These are phyloP conservation scores for Phasia obesa DNA, from an alignment of 2,888 invertebrate species.

Conservation along the genomic window DNA sequence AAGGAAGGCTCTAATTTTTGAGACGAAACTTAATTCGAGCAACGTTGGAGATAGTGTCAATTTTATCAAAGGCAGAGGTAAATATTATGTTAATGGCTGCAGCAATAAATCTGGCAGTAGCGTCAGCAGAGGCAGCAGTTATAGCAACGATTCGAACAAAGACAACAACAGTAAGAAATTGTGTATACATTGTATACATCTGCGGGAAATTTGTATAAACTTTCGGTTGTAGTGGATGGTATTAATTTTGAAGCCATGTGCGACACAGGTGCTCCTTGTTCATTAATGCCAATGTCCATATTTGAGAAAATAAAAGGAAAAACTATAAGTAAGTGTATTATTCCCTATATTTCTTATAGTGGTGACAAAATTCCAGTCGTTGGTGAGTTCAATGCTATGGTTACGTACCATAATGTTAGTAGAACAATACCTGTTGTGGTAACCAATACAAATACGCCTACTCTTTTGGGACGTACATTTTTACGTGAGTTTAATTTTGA, in stretches of 20 bases:
- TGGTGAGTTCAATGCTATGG: not conserved
- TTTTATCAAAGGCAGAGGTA: too few relatives aligned
- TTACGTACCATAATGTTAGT: not conserved
- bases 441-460: not conserved
- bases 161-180: too few relatives aligned
- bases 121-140: not conserved
- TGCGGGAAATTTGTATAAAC: too few relatives aligned
- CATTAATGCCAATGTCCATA: too few relatives aligned
- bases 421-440: not conserved
- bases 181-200: too few relatives aligned
- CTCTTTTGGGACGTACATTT: not conserved
- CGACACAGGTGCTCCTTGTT: too few relatives aligned
- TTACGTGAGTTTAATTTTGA: constrained; percentile 41
- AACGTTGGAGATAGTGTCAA: not conserved
- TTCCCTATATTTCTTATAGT: not conserved
- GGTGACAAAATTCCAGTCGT: not conserved
- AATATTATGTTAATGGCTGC: too few relatives aligned
- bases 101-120: too few relatives aligned
- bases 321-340: not conserved
- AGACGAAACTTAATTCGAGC: too few relatives aligned
- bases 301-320: not conserved
- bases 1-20: not conserved
- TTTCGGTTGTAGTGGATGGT: not conserved
- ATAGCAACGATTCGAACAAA: too few relatives aligned
- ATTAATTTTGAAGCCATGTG: too few relatives aligned